Base-by-base conservation (phyloP, 2,797 vertebrate species). In the Fistularia tabacaria region DNA sequence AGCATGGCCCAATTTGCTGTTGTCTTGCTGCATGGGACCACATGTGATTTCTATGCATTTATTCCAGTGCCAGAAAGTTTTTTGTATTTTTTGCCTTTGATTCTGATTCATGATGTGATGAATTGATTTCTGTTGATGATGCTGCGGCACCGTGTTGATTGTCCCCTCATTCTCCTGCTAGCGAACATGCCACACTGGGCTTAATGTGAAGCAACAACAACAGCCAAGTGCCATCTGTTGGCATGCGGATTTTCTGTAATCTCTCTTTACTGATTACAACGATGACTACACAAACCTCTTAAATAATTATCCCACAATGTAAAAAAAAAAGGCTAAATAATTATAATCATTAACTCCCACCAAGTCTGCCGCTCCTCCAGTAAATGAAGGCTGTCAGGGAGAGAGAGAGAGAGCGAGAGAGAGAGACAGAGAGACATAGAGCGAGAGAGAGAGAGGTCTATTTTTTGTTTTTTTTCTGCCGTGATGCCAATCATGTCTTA, bases 301-400 rank as follows among this genome's bases (percentile, higher is more conserved):
- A 92, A 92, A 91, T 91, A 91, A 92, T 92, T 91, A 91, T 91
- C 87, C 89, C 83, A 77, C 88, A 87, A 90, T 89, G 87, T 85
- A 81, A 85, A 84, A 87, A 80, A 78, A 73, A 65, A 67, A 87
- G 89, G 80, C 79, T 38, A 90, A 91, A 92, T 90, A 92, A 92
- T 91, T 91, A 92, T 90, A 90, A 90, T 92, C 88, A 91, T 91
- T 92, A 92, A 91, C 90, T 89, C 89, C 87, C 87, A 89, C 87
- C 84, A 91, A 90, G 88, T 88, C 88, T 89, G 86, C 86, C 87
- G 88, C 88, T 89, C 86, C 89, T 91, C 86, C 80, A 83, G 81
- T 82, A 89, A 89, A 89, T 88, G 88, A 88, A 88, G 79, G 85
- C 84, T 89, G 88, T 89, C 85, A 88, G 85, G 79, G 69, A 79